A percentile compares a stretch with the other conserved stretches of the same genome.
These are phyloP conservation scores for Hippocampus abdominalis DNA, from an alignment of 2,113 vertebrate genomes.

Conservation along the genomic window DNA sequence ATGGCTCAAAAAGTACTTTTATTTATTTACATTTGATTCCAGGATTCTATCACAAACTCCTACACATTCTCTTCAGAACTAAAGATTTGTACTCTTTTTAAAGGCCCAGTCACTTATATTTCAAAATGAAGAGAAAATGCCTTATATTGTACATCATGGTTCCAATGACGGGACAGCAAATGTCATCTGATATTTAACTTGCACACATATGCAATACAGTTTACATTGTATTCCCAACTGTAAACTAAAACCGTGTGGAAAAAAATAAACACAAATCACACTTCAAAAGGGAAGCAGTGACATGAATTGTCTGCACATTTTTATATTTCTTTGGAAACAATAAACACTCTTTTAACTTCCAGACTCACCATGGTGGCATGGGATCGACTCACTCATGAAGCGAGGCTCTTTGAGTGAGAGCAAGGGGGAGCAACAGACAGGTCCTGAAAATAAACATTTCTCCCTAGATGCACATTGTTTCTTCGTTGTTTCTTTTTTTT, in stretches of 20 bases:
- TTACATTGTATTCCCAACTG: conserved; percentile 52
- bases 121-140: neutral
- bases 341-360: conserved; percentile 66
- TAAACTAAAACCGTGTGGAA: conserved; percentile 50
- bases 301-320: conserved; percentile 50
- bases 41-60: neutral
- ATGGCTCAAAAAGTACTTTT: neutral
- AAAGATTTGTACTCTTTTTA: neutral
- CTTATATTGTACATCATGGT: neutral
- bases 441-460: conserved; percentile 64
- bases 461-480: conserved; percentile 51
- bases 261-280: conserved; percentile 61
- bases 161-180: neutral
- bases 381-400: conserved; percentile 42
- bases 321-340: conserved; percentile 64
- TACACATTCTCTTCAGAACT: neutral
- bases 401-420: conserved; percentile 59
- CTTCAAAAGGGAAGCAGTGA: conserved; percentile 57
- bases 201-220: conserved; percentile 24
- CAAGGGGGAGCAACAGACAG: conserved; percentile 46
- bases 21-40: neutral
- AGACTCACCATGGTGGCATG: conserved; percentile 50
- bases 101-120: conserved; percentile 5
- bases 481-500: conserved; percentile 27
- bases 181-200: conserved; percentile 44